phyloP scores from a whole-genome alignment of 2,888 invertebrate genomes.

The Aporophyla nigra region DNA sequence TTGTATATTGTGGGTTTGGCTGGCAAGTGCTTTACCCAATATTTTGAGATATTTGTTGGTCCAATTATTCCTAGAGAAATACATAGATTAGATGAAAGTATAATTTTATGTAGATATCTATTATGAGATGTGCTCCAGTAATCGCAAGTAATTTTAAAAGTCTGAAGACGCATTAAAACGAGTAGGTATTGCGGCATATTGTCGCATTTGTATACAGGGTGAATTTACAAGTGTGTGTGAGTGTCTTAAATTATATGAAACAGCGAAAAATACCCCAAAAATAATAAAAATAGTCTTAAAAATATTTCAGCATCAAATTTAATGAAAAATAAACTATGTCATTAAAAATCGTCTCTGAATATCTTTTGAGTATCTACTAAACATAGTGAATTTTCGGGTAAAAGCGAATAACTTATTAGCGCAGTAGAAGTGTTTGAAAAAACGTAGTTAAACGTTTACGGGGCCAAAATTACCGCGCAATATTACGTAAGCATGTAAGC shows the following conservation, averaged over 20 bases:
- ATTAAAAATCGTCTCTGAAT: not conserved
- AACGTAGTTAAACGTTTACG: not conserved
- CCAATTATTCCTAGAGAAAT: no score
- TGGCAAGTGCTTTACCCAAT: no score
- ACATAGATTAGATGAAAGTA: no score
- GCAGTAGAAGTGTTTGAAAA: constrained; percentile 5
- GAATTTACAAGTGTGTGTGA: not conserved
- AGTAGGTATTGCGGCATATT: not conserved
- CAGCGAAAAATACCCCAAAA: not conserved
- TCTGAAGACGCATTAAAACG: constrained; percentile 12
- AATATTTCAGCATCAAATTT: no score
- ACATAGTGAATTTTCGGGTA: no score
- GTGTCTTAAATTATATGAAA: not conserved
- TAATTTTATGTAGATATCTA: no score
- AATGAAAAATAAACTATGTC: not conserved
- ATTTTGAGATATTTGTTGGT: no score
- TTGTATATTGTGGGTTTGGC: no score
- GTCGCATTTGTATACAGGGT: not conserved
- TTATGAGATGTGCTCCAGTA: no score
- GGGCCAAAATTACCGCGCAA: not conserved
- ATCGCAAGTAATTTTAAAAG: constrained; percentile 14
- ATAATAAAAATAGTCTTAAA: not conserved
- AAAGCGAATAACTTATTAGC: not conserved
- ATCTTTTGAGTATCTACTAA: not conserved
- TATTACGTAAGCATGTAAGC: not conserved